Conservation (phyloP, 2,888 invertebrate species). For the Drosophila vallismaia region DNA sequence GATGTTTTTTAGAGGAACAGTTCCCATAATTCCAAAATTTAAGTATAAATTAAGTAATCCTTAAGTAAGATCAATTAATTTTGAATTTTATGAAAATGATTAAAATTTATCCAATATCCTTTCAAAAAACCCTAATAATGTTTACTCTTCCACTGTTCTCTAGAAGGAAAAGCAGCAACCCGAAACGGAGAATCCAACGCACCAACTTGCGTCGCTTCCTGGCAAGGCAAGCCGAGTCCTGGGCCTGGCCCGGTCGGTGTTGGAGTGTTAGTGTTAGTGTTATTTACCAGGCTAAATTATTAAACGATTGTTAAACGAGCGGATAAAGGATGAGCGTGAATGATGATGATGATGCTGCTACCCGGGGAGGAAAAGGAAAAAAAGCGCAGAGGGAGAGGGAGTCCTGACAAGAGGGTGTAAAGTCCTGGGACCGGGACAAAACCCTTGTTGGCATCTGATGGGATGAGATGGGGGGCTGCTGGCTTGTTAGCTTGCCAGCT, state of each 20-base stretch:
- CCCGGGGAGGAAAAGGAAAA: slow-evolving; percentile 11
- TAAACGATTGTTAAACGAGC: slow-evolving; percentile 81
- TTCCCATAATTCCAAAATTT: too few relatives aligned
- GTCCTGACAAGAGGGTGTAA: slow-evolving; percentile 38
- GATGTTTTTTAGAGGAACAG: too few relatives aligned
- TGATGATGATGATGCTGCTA: slow-evolving; percentile 70
- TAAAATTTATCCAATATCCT: background rate
- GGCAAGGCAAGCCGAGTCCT: slow-evolving; percentile 27
- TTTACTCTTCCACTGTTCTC: slow-evolving; percentile 6
- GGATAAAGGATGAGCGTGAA: slow-evolving; percentile 80
- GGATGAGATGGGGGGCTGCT: slow-evolving; percentile 21
- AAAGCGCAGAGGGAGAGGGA: slow-evolving; percentile 1
- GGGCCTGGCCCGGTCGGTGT: slow-evolving; percentile 50
- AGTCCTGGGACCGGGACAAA: slow-evolving; percentile 27
- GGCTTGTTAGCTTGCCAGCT: slow-evolving; percentile 50
- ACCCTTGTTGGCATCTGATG: background rate
- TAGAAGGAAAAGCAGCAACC: slow-evolving; percentile 16
- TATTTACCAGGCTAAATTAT: slow-evolving; percentile 82
- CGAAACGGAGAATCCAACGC: slow-evolving; percentile 15
- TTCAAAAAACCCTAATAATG: background rate
- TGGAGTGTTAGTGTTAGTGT: slow-evolving; percentile 73
- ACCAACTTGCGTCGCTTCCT: slow-evolving; percentile 13
- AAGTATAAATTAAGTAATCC: too few relatives aligned
- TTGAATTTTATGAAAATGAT: too few relatives aligned
- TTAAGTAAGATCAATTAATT: too few relatives aligned